These are phyloP conservation scores for Drosophila pseudoananassae DNA, from an alignment of 1,140 invertebrate genomes.

Conservation along the genomic window DNA sequence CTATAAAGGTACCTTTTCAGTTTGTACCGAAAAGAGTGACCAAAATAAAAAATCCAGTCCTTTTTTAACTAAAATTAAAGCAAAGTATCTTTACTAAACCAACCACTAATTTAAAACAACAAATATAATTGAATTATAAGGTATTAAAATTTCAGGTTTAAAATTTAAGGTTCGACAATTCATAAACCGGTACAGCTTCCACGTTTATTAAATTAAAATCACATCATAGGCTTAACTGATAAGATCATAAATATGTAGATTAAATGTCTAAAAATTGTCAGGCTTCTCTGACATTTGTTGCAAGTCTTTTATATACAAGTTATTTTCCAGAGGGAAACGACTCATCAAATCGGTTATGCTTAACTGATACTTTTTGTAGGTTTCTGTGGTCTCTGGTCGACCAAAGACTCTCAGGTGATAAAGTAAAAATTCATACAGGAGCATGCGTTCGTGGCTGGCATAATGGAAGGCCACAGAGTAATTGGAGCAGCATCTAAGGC, in stretches of 20 bases:
- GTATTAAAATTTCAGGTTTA: not conserved
- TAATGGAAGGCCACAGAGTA: conserved; percentile 69
- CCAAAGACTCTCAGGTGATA: conserved; percentile 48
- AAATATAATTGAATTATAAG: not conserved
- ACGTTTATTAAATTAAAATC: conserved; percentile 14
- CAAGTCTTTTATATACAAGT: conserved; percentile 46
- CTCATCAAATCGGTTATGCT: conserved; percentile 33
- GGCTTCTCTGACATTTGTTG: conserved; percentile 56
- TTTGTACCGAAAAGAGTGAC: no score
- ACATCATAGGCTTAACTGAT: conserved; percentile 23
- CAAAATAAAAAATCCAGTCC: no score
- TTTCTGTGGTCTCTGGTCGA: not conserved
- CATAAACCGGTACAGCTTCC: conserved; percentile 4
- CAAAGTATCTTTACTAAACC: no score
- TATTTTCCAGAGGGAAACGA: conserved; percentile 62
- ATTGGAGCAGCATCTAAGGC: conserved; percentile 58
- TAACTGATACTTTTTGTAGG: conserved; percentile 7
- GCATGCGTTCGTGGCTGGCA: conserved; percentile 58
- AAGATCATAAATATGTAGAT: conserved; percentile 6
- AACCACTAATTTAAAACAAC: no score
- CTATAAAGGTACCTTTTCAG: no score
- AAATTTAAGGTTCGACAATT: not conserved
- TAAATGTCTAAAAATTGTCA: conserved; percentile 53
- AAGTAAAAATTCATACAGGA: conserved; percentile 66
- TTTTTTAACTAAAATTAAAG: no score